Evolutionary conservation across 2,888 invertebrate genomes (phyloP).

Genomic region (Falcaria lacertinaria): DNA sequence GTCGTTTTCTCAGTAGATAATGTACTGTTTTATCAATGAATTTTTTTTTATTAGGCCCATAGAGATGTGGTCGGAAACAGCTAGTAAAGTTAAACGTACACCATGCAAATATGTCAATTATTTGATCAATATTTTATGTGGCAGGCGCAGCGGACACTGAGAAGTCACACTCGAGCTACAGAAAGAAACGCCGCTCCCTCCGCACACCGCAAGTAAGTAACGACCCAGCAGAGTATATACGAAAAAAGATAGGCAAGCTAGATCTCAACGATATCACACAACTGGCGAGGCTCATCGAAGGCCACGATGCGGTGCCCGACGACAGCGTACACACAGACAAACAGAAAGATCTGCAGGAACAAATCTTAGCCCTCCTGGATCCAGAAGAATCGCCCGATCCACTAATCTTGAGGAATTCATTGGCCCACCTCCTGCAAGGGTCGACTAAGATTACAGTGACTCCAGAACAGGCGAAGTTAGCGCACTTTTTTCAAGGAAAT

Average conservation of each 20-base stretch:
- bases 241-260: constrained; percentile 61
- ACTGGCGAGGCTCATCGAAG: constrained; percentile 61
- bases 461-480: constrained; percentile 30
- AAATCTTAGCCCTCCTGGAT: constrained; percentile 58
- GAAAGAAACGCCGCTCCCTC: constrained; percentile 58
- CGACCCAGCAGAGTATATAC: constrained; percentile 59
- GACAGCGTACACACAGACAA: constrained; percentile 33
- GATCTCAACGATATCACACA: constrained; percentile 63
- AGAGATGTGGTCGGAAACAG: too few species aligned
- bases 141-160: constrained; percentile 60
- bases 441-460: constrained; percentile 37
- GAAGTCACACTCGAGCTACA: constrained; percentile 62
- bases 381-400: constrained; percentile 62
- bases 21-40: too few species aligned
- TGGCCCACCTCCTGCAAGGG: constrained; percentile 54
- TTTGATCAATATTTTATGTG: neutral
- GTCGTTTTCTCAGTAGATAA: too few species aligned
- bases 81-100: too few species aligned
- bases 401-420: constrained; percentile 40
- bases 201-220: constrained; percentile 68
- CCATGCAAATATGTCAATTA: neutral
- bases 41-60: too few species aligned
- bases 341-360: constrained; percentile 57
- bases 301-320: constrained; percentile 44
- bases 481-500: constrained; percentile 45